Evolutionary conservation across 2,113 vertebrate genomes (phyloP).

Genomic region (Martes martes): DNA sequence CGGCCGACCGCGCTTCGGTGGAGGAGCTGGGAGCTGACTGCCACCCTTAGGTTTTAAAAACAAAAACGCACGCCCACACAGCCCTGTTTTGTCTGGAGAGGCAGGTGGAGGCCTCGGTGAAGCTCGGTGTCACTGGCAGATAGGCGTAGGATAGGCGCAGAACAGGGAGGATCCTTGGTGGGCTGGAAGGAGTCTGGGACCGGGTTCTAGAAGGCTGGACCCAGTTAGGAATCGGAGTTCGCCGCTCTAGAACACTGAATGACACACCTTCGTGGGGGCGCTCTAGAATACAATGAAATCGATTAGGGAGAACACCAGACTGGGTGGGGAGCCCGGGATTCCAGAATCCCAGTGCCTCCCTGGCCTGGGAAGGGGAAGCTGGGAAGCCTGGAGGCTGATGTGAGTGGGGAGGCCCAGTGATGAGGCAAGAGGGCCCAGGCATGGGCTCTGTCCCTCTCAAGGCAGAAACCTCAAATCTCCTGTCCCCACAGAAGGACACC

Average conservation of each 20-base stretch:
- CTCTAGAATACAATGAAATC: background rate
- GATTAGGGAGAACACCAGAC: background rate
- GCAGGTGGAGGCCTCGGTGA: background rate
- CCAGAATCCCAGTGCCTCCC: background rate
- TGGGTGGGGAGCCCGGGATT: background rate
- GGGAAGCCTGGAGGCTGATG: background rate
- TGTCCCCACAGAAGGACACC: constrained; percentile 84
- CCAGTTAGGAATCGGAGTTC: background rate
- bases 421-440: background rate
- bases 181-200: background rate
- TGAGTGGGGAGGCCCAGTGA: background rate
- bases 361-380: background rate
- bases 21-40: background rate
- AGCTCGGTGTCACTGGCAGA: background rate
- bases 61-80: background rate
- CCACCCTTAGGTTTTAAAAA: background rate
- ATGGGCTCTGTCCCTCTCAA: background rate
- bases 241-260: background rate
- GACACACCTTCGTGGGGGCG: background rate
- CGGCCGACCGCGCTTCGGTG: background rate
- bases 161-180: background rate
- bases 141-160: background rate
- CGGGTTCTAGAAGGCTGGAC: background rate
- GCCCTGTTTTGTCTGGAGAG: background rate
- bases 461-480: background rate